Conservation (phyloP, 2,888 invertebrate species). For the Rhagophthalmus giganteus region DNA sequence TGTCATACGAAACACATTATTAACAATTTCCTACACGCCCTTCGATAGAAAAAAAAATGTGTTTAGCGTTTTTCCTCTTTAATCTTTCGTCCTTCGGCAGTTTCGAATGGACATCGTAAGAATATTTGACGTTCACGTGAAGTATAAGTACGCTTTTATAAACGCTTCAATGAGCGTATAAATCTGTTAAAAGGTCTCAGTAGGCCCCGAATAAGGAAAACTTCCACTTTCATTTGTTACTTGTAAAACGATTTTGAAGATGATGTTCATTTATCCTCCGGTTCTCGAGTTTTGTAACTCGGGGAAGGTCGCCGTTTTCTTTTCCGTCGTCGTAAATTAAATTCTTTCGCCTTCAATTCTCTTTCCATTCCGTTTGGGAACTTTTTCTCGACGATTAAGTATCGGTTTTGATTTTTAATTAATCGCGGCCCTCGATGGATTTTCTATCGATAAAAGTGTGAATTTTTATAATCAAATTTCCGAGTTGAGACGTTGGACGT, state of each 20-base stretch:
- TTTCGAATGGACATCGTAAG: not conserved
- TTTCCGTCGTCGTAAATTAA: too few relatives aligned
- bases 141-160: not conserved
- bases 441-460: too few relatives aligned
- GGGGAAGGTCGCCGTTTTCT: too few relatives aligned
- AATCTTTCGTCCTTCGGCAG: not conserved
- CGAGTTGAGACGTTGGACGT: too few relatives aligned
- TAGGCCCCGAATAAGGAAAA: slow-evolving; percentile 25
- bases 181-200: slow-evolving; percentile 15
- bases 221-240: slow-evolving; percentile 31
- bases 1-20: slow-evolving; percentile 5
- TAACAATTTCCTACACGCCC: slow-evolving; percentile 3
- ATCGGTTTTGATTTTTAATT: too few relatives aligned
- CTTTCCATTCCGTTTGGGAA: too few relatives aligned
- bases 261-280: slow-evolving; percentile 21
- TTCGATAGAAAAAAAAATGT: slow-evolving; percentile 1
- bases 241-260: slow-evolving; percentile 29
- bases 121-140: too few relatives aligned
- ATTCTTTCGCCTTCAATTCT: too few relatives aligned
- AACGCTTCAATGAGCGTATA: slow-evolving; percentile 1
- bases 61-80: not conserved
- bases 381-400: too few relatives aligned
- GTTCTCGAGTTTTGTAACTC: too few relatives aligned
- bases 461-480: too few relatives aligned
- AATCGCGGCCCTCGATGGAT: too few relatives aligned